A percentile compares a stretch with the other conserved stretches of the same genome.
Conservation (phyloP, 2,113 vertebrate genomes). For the Plecturocebus donacophilus region DNA sequence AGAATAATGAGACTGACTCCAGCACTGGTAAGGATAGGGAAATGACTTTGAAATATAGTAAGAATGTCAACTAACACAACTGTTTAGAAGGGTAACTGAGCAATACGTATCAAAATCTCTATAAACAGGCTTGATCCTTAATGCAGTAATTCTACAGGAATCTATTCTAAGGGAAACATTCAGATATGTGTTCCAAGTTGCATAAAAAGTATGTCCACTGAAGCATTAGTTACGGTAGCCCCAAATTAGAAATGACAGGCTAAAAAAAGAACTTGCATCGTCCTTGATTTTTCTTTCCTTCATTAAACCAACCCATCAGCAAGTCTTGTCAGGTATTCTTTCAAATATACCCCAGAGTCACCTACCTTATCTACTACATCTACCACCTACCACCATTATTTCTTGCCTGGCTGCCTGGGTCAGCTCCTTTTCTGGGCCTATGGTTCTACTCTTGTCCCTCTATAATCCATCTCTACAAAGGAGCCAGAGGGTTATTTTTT, state of each 20-base stretch:
- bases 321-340: background rate
- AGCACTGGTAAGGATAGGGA: background rate
- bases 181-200: background rate
- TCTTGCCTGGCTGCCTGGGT: background rate
- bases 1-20: constrained; percentile 2
- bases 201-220: background rate
- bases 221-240: background rate
- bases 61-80: background rate
- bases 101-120: background rate
- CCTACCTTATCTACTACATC: background rate
- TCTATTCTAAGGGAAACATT: background rate
- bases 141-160: background rate
- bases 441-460: background rate
- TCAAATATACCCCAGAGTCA: background rate
- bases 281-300: background rate
- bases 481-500: background rate
- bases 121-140: background rate
- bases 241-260: background rate
- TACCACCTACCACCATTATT: background rate
- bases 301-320: background rate
- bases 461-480: background rate
- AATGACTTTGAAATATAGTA: background rate
- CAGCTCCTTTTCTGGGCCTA: background rate
- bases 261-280: background rate
- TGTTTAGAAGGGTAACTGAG: background rate